Evolutionary conservation across 2,797 vertebrate species (phyloP), one percentile per base, ranked within the genome.

Genomic region (Siniperca undulata): DNA sequence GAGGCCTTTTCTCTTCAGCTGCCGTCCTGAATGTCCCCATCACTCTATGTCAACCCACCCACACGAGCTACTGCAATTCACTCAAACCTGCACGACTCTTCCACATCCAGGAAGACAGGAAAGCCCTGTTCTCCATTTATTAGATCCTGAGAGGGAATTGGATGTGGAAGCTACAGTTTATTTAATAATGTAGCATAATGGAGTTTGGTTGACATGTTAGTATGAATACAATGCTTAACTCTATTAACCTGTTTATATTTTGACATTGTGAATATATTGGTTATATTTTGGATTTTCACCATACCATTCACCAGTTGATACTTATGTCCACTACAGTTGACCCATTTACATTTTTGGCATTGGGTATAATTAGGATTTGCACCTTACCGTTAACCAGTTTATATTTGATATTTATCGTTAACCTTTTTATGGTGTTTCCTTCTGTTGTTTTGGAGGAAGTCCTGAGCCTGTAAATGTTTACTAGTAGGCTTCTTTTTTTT

Each of bases 1-100:
- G 8, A 30, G 84, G 83, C 70, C 77, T 82, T 84, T 87, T 59
- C 81, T 82, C 52, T 67, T 85, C 64, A 74, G 55, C 62, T 34
- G 40, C 59, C 19, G 40, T 70, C 46, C 75, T 50, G 48, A 66
- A 82, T 82, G 90, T 86, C 84, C 77, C 84, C 17, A 27, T 85
- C 87, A 80, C 82, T 60, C 36, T 81, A 44, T 78, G 70, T 82
- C 71, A 80, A 55, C 64, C 77, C 60, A 77, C 38, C 76, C 65
- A 67, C 36, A 70, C 74, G 27, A 34, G 60, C 60, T 42, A 16
- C 38, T 27, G 81, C 70, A 40, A 5, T 56, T 38, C 68, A 40
- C 44, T 69, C 44, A 68, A 52, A 68, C 46, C 68, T 62, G 19
- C 56, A 55, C 34, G 46, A 69, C 19, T 52, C 34, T 20, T 20